Evolutionary conservation across 2,113 vertebrate genomes (phyloP).

Genomic region (Benitochromis conjunctus): DNA sequence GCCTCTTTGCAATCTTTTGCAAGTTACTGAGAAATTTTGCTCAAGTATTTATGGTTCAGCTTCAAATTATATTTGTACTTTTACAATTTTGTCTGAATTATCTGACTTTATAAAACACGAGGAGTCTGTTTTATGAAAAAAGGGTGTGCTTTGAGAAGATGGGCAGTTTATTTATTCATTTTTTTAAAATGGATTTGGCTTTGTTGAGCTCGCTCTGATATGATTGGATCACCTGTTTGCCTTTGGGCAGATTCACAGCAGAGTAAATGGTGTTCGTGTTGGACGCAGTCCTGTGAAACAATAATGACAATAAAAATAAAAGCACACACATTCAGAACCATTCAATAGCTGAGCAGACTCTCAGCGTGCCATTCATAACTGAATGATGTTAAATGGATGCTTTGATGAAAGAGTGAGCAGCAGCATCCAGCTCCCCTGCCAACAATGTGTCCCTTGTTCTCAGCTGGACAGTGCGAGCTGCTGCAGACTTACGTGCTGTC

Average conservation of each 20-base stretch:
- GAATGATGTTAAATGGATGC: background rate
- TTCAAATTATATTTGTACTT: background rate
- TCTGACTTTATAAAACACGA: background rate
- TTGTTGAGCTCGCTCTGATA: background rate
- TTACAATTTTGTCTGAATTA: background rate
- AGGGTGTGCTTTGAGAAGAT: background rate
- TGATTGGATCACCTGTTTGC: conserved; percentile 19
- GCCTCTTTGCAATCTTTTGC: background rate
- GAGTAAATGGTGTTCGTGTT: conserved; percentile 19
- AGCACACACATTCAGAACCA: background rate
- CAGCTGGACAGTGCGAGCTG: background rate
- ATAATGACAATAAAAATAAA: background rate
- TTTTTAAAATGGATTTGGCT: background rate
- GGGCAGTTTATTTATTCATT: background rate
- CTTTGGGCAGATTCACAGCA: background rate
- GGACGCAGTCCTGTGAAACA: conserved; percentile 16
- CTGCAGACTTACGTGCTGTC: conserved; percentile 44
- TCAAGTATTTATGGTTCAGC: background rate
- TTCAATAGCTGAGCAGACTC: background rate
- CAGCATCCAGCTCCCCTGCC: background rate
- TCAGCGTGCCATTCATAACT: background rate
- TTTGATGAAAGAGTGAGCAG: background rate
- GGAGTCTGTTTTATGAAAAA: background rate
- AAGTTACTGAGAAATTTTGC: background rate
- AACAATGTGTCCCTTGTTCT: background rate